These are phyloP conservation scores for Cotesia vestalis DNA, from an alignment of 1,140 invertebrate genomes.

Conservation along the genomic window DNA sequence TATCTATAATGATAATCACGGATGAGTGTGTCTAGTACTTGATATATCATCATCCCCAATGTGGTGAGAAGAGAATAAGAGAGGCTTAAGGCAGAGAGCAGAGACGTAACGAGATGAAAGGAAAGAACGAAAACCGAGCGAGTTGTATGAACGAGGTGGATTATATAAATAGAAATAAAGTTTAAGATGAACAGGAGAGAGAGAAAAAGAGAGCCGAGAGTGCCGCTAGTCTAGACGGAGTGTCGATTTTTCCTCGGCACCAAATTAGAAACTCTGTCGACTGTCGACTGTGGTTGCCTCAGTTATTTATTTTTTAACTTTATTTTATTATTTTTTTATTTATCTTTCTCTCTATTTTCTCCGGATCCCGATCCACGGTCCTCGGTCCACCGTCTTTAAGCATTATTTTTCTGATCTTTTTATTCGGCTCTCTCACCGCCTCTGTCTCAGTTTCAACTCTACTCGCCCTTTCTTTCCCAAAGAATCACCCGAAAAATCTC, in stretches of 20 bases:
- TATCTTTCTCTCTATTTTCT: slow-evolving; percentile 21
- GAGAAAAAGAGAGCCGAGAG: slow-evolving; percentile 38
- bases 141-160: slow-evolving; percentile 60
- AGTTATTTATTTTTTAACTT: slow-evolving; percentile 18
- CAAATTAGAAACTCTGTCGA: slow-evolving; percentile 61
- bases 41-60: neutral
- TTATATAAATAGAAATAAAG: slow-evolving; percentile 62
- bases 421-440: neutral
- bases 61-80: slow-evolving; percentile 14
- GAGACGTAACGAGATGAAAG: slow-evolving; percentile 65
- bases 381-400: too few relatives aligned
- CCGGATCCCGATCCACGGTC: too few relatives aligned
- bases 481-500: slow-evolving; percentile 7
- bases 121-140: slow-evolving; percentile 52
- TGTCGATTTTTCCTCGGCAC: slow-evolving; percentile 65
- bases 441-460: too few relatives aligned
- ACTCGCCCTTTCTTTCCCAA: neutral
- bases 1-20: slow-evolving; percentile 7
- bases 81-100: slow-evolving; percentile 29
- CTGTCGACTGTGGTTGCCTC: slow-evolving; percentile 25
- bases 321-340: slow-evolving; percentile 27
- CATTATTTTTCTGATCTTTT: slow-evolving; percentile 8
- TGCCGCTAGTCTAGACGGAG: slow-evolving; percentile 63
- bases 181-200: slow-evolving; percentile 39
- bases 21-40: slow-evolving; percentile 17